These are phyloP conservation scores for Scarus forsteni DNA, from an alignment of 2,797 vertebrate genomes.

Conservation along the genomic window DNA sequence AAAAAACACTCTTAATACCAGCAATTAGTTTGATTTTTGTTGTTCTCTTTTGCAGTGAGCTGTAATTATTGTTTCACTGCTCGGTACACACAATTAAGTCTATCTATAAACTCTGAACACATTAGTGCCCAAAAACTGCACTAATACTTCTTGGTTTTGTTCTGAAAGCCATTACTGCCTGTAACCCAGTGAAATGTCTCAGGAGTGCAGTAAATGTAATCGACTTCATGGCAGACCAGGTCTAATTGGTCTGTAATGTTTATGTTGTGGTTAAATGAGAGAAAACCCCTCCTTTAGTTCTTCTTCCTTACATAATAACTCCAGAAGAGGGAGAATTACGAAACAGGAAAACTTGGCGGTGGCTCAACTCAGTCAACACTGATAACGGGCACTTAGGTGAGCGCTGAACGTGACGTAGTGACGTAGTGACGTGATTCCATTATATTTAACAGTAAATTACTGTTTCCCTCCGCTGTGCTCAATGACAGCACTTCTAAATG, in stretches of 20 bases:
- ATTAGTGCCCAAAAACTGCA: no score
- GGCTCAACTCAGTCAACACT: background rate
- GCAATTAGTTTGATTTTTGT: no score
- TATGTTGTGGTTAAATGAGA: background rate
- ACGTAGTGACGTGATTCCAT: rapidly evolving
- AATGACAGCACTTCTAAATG: background rate
- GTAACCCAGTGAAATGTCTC: background rate
- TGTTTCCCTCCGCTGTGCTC: background rate
- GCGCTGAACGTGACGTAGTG: background rate
- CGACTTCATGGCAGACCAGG: background rate
- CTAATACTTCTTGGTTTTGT: background rate
- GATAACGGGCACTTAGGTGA: background rate
- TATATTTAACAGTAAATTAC: background rate
- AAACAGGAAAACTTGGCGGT: conserved; percentile 65
- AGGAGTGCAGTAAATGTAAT: background rate
- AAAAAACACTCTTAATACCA: no score
- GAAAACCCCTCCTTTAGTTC: background rate
- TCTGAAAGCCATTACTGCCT: background rate
- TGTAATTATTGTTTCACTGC: no score
- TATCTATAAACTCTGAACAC: no score
- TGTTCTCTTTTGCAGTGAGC: no score
- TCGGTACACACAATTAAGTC: no score
- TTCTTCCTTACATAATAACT: conserved; percentile 57
- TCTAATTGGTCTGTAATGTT: rapidly evolving
- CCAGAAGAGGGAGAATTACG: conserved; percentile 50